A percentile compares a stretch with the other conserved stretches of the same genome.
phyloP scores from a whole-genome alignment of 2,888 invertebrate genomes.

The Leptarthrus brevirostris region DNA sequence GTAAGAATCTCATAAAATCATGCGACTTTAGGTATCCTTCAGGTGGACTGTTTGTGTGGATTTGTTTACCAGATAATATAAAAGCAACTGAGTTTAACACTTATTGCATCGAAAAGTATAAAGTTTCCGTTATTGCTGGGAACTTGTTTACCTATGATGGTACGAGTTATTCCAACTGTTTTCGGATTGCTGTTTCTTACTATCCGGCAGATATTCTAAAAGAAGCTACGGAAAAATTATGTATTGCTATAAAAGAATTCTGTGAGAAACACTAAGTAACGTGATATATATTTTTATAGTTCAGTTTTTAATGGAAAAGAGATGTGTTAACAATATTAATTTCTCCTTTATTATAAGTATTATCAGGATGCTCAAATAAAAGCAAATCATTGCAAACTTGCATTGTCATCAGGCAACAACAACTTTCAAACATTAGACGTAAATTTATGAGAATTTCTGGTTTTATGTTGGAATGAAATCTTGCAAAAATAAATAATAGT shows the following conservation, averaged over 20 bases:
- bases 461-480: too few relatives aligned
- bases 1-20: slow-evolving; percentile 64
- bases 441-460: too few relatives aligned
- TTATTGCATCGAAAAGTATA: slow-evolving; percentile 65
- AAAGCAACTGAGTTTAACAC: slow-evolving; percentile 66
- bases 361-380: too few relatives aligned
- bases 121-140: slow-evolving; percentile 68
- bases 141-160: slow-evolving; percentile 65
- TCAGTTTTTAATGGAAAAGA: too few relatives aligned
- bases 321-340: too few relatives aligned
- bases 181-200: slow-evolving; percentile 70
- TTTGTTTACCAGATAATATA: slow-evolving; percentile 67
- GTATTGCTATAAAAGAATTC: slow-evolving; percentile 63
- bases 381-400: too few relatives aligned
- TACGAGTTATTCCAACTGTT: slow-evolving; percentile 63
- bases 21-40: slow-evolving; percentile 66
- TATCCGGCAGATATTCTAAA: slow-evolving; percentile 64
- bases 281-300: too few relatives aligned
- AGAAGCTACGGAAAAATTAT: slow-evolving; percentile 64
- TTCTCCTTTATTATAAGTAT: too few relatives aligned
- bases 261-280: too few relatives aligned
- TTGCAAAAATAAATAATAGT: too few relatives aligned
- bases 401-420: too few relatives aligned
- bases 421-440: too few relatives aligned
- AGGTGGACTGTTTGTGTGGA: slow-evolving; percentile 75